Evolutionary conservation across 2,797 vertebrate genomes (phyloP).

Genomic region (Takifugu ocellatus): DNA sequence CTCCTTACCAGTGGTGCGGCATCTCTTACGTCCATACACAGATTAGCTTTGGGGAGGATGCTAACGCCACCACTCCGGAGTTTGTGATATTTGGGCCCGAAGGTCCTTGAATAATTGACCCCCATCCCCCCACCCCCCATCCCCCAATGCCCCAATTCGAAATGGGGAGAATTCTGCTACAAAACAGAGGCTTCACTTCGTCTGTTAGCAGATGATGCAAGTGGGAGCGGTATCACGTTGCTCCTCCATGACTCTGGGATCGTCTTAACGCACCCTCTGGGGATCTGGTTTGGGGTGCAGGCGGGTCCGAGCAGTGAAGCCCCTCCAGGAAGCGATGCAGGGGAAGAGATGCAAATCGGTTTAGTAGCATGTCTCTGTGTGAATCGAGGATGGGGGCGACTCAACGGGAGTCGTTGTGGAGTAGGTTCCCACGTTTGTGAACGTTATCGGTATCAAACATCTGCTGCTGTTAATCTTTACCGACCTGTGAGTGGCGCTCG

Average conservation of each 20-base stretch:
- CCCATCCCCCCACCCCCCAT: too few relatives aligned
- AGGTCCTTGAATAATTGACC: too few relatives aligned
- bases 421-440: slow-evolving; percentile 23
- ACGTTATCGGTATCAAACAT: slow-evolving; percentile 62
- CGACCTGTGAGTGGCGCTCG: slow-evolving; percentile 46
- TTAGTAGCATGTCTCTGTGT: slow-evolving; percentile 61
- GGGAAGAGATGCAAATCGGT: slow-evolving; percentile 57
- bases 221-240: too few relatives aligned
- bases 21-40: slow-evolving; percentile 16
- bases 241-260: too few relatives aligned
- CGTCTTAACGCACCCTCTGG: too few relatives aligned
- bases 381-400: slow-evolving; percentile 49
- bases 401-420: slow-evolving; percentile 14
- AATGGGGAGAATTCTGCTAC: too few relatives aligned
- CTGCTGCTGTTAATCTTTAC: slow-evolving; percentile 47
- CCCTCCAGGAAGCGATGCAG: slow-evolving; percentile 36
- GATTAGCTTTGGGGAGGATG: background rate
- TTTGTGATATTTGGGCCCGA: too few relatives aligned
- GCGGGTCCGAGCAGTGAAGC: slow-evolving; percentile 24
- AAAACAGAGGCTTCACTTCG: background rate
- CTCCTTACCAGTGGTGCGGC: slow-evolving; percentile 18
- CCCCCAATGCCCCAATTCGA: too few relatives aligned
- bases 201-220: slow-evolving; percentile 17
- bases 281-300: too few relatives aligned
- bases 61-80: background rate